Evolutionary conservation across 2,888 invertebrate genomes (phyloP), one percentile per base, ranked within the genome.

Genomic region (Cantharis nigra): DNA sequence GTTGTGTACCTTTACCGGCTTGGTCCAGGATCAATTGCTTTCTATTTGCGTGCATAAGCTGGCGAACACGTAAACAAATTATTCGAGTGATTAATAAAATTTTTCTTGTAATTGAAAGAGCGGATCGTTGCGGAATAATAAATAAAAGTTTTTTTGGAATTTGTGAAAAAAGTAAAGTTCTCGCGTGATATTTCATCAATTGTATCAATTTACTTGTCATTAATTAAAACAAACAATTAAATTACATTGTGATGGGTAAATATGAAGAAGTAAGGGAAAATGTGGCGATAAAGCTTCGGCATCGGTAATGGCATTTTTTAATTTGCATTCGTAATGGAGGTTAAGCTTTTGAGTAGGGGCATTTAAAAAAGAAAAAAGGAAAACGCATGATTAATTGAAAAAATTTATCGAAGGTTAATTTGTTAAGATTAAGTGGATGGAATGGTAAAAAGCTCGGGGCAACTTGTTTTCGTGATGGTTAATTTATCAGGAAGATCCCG

Each of bases 1-100:
- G 75, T 72, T 63, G 70, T 74, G 70, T 78, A 76, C 49, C 49
- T 49, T 74, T 69, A 63, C 72, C 69, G 70, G 20, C n/a, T 14
- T 62, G 9, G 72, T 30, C 23, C 62, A 28, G 62, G 72, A 75
- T 78, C 78, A 75, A 75, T 71, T 65, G 69, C 74, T 14, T 67
- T 10, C 67, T 71, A 74, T 74, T 71, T 74, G 67, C 28, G n/a
- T 49, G 28, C 18, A 23, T 26, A 26, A 67, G 26, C 65, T 26
- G 20, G 10, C 23, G 9, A 49, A 67, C 23, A 67, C 18, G 65
- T 23, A 67, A 67, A 67, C 26, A 67, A 67, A 67, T 67, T 67
- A 26, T 67, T 67, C 26, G 9, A 13, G n/a, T n/a, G 49, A 49
- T 49, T 49, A 49, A 49, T 49, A 49, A 49, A 49, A 49, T 49